Evolutionary conservation across 1,140 invertebrate genomes (phyloP).

Genomic region (Trichoplusia ni): DNA sequence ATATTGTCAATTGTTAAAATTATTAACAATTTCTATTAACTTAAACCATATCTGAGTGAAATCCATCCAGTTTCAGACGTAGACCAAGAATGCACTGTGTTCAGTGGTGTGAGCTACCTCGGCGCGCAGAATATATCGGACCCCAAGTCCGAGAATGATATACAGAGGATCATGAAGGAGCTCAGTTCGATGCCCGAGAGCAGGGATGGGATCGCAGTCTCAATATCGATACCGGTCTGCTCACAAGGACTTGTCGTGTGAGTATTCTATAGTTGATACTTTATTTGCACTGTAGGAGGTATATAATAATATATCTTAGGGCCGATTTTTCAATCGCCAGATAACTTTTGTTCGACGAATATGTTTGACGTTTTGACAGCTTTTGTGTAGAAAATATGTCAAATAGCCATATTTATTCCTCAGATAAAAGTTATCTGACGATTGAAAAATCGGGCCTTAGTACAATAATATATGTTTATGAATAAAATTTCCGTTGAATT

Average conservation of each 20-base stretch:
- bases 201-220: slow-evolving; percentile 92
- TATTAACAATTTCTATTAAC: neutral
- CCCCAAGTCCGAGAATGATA: slow-evolving; percentile 96
- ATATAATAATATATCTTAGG: too few species aligned
- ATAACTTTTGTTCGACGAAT: too few species aligned
- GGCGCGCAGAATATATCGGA: slow-evolving; percentile 96
- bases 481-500: too few species aligned
- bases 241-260: slow-evolving; percentile 92
- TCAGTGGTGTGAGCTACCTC: slow-evolving; percentile 96
- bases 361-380: too few species aligned
- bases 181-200: slow-evolving; percentile 84
- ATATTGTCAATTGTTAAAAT: too few species aligned
- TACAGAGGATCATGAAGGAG: slow-evolving; percentile 96
- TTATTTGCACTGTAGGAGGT: too few species aligned
- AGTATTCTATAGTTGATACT: slow-evolving; percentile 58
- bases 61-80: slow-evolving; percentile 85
- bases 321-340: too few species aligned
- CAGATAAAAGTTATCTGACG: too few species aligned
- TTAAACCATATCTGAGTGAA: neutral
- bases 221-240: slow-evolving; percentile 94
- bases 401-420: too few species aligned
- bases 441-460: too few species aligned
- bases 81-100: slow-evolving; percentile 94
- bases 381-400: too few species aligned
- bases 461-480: too few species aligned